Conservation (phyloP, 2,888 invertebrate species). For the Agriotes lineatus region DNA sequence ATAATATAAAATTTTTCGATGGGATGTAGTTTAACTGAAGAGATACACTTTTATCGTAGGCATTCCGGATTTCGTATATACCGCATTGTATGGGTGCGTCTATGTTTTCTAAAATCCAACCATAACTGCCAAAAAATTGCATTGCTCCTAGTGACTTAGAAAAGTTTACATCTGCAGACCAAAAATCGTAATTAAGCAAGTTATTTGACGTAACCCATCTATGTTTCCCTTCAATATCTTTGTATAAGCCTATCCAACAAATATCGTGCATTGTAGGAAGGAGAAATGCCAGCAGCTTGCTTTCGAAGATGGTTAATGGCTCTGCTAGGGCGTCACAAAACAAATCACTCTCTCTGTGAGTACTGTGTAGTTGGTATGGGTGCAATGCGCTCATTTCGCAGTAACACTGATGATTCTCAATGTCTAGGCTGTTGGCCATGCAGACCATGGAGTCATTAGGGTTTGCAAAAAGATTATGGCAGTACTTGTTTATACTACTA, state of each 20-base stretch:
- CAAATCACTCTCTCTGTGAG: background rate
- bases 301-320: constrained; percentile 27
- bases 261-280: background rate
- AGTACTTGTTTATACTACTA: constrained; percentile 17
- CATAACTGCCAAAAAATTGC: constrained; percentile 3
- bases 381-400: background rate
- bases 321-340: constrained; percentile 39
- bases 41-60: background rate
- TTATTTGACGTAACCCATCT: constrained; percentile 22
- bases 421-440: constrained; percentile 19
- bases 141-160: constrained; percentile 25
- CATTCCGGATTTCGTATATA: constrained; percentile 2
- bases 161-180: constrained; percentile 21
- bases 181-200: constrained; percentile 4
- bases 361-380: background rate
- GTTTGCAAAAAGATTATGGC: constrained; percentile 3
- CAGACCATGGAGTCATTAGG: background rate
- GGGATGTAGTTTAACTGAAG: background rate
- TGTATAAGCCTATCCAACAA: constrained; percentile 39
- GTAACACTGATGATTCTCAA: constrained; percentile 32
- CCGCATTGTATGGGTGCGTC: background rate
- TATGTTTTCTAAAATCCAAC: constrained; percentile 34
- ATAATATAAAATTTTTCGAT: background rate
- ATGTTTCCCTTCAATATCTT: background rate
- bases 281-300: constrained; percentile 10